Base-by-base conservation (phyloP, 2,113 vertebrate genomes). In the Perccottus glenii region DNA sequence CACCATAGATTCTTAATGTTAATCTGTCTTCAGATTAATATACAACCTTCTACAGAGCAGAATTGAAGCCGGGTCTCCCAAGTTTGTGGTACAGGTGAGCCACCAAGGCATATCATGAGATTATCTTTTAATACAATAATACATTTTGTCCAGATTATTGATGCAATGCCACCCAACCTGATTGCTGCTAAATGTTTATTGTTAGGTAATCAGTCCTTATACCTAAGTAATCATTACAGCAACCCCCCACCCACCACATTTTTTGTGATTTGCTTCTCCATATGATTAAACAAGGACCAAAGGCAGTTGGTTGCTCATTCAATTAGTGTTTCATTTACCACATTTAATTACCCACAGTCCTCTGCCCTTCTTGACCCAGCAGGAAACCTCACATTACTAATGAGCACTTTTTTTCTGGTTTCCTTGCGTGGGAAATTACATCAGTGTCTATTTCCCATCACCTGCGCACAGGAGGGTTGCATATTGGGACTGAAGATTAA, bases 241-340 rank as follows among this genome's bases (percentile, higher is more conserved):
- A 70, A 3, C 53, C 48, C 47, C 43, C 12, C 32, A 11, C 47
- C 11, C 10, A 81, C 60, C 73, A 32, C 12, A 19, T 56, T 71
- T 86, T 75, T 64, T 70, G 35, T 70, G 60, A 66, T 80, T 70
- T 50, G 11, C 64, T 42, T 44, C 65, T 58, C 56, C 50, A 47
- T 72, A 63, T 64, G 61, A 84, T 85, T 86, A 79, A 88, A 78
- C 70, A 71, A 80, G 60, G 73, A 62, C 67, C 66, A 73, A 66
- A 80, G 77, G 80, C 77, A 73, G 68, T 52, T 50, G 52, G 67
- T 85, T 14, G 61, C 68, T 82, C 53, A 75, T 88, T 89, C 77
- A 88, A 88, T 90, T 86, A 83, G 80, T 49, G 15, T 84, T 85
- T 85, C 57, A 84, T 88, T 85, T 64, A 77, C 62, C 60, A 83